A percentile compares a stretch with the other conserved stretches of the same genome.
Evolutionary conservation across 2,888 invertebrate species (phyloP).

Genomic region (Plusia festucae): DNA sequence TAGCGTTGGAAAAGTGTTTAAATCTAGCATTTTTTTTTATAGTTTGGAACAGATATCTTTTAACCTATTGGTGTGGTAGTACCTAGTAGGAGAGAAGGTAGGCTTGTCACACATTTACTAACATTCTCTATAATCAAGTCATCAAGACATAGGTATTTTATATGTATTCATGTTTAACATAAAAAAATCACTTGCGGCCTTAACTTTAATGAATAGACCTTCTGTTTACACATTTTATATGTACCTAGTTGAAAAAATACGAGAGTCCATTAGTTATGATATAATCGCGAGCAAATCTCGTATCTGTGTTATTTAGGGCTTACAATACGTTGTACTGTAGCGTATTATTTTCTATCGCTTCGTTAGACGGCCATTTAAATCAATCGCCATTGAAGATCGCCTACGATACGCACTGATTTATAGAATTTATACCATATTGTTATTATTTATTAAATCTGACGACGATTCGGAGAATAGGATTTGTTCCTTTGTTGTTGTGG

Average conservation of each 20-base stretch:
- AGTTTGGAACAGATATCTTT: too few relatives aligned
- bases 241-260: conserved; percentile 49
- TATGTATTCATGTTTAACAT: too few relatives aligned
- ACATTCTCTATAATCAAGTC: too few relatives aligned
- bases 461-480: neutral
- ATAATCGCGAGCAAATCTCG: conserved; percentile 38
- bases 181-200: too few relatives aligned
- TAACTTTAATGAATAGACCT: neutral
- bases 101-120: too few relatives aligned
- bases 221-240: neutral
- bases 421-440: conserved; percentile 3
- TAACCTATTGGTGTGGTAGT: too few relatives aligned
- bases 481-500: neutral
- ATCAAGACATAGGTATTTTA: too few relatives aligned
- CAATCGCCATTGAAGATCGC: conserved; percentile 36
- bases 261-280: conserved; percentile 46
- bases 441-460: conserved; percentile 1
- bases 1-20: too few relatives aligned
- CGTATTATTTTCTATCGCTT: conserved; percentile 24
- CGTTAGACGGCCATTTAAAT: conserved; percentile 39
- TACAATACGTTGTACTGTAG: conserved; percentile 16
- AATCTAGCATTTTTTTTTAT: too few relatives aligned
- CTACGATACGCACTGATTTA: conserved; percentile 5
- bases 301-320: conserved; percentile 42
- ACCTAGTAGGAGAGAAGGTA: too few relatives aligned